Evolutionary conservation across 2,113 vertebrate genomes (phyloP).

Genomic region (Leuciscus idus): DNA sequence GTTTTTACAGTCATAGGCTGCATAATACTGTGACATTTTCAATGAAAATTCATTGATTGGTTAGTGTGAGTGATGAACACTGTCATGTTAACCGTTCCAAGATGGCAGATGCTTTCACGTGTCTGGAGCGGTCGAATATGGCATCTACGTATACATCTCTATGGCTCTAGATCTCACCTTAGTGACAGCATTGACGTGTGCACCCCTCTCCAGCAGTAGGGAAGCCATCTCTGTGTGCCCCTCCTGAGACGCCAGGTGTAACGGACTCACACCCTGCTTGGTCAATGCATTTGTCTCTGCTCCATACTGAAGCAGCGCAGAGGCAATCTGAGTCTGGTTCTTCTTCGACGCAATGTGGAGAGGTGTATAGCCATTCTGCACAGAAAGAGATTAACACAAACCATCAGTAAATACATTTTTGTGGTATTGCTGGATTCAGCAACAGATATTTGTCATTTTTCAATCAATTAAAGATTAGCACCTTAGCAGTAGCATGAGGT

Average conservation of each 20-base stretch:
- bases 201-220: slow-evolving; percentile 87
- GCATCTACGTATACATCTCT: too few relatives aligned
- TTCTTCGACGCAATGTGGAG: slow-evolving; percentile 97
- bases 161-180: slow-evolving; percentile 77
- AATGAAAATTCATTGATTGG: too few relatives aligned
- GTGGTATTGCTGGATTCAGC: not conserved
- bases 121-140: too few relatives aligned
- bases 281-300: slow-evolving; percentile 91
- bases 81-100: too few relatives aligned
- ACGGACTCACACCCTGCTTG: slow-evolving; percentile 91
- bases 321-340: slow-evolving; percentile 91
- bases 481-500: slow-evolving; percentile 93
- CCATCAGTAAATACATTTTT: not conserved
- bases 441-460: not conserved
- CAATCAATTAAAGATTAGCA: slow-evolving; percentile 54
- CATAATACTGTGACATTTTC: too few relatives aligned
- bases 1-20: too few relatives aligned
- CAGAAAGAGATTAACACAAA: slow-evolving; percentile 3
- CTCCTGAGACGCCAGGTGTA: slow-evolving; percentile 94
- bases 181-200: slow-evolving; percentile 85
- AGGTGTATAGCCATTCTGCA: slow-evolving; percentile 94
- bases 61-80: too few relatives aligned
- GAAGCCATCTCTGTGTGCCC: slow-evolving; percentile 90
- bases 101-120: too few relatives aligned
- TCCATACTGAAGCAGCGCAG: slow-evolving; percentile 84